These are phyloP conservation scores for Limnephilus lunatus DNA, from an alignment of 2,888 invertebrate genomes.

Conservation along the genomic window DNA sequence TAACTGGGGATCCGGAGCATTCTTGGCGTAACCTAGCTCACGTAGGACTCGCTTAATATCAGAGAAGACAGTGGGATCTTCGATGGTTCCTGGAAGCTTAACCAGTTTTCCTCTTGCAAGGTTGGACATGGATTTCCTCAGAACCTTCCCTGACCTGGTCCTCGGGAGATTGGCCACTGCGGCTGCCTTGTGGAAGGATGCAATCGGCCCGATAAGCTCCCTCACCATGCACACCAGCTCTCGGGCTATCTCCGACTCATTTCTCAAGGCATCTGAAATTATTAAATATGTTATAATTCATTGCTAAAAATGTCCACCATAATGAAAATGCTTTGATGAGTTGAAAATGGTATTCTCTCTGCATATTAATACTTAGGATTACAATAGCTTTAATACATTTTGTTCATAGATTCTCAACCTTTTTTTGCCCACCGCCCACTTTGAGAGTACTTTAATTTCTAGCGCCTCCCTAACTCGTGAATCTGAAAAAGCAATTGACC, in stretches of 20 bases:
- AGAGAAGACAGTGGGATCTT: conserved; percentile 89
- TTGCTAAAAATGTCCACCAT: neutral
- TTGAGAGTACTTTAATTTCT: no score
- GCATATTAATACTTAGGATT: no score
- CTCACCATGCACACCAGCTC: conserved; percentile 80
- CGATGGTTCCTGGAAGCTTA: conserved; percentile 90
- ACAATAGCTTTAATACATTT: no score
- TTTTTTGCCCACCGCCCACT: no score
- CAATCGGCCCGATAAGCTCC: conserved; percentile 89
- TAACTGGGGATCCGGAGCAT: conserved; percentile 81
- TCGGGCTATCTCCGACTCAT: conserved; percentile 76
- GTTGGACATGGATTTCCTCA: conserved; percentile 90
- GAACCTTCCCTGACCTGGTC: conserved; percentile 91
- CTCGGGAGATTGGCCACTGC: conserved; percentile 90
- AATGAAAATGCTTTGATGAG: neutral
- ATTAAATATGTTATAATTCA: neutral
- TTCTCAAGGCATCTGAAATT: conserved; percentile 72
- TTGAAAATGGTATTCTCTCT: no score
- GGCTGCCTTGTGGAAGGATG: conserved; percentile 88
- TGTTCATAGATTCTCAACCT: no score
- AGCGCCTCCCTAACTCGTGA: no score
- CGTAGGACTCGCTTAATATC: conserved; percentile 87
- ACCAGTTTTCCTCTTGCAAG: conserved; percentile 89
- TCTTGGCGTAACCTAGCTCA: conserved; percentile 85
- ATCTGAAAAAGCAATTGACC: no score